These are phyloP conservation scores for Smithornis capensis DNA, from an alignment of 2,113 vertebrate species.

Conservation along the genomic window DNA sequence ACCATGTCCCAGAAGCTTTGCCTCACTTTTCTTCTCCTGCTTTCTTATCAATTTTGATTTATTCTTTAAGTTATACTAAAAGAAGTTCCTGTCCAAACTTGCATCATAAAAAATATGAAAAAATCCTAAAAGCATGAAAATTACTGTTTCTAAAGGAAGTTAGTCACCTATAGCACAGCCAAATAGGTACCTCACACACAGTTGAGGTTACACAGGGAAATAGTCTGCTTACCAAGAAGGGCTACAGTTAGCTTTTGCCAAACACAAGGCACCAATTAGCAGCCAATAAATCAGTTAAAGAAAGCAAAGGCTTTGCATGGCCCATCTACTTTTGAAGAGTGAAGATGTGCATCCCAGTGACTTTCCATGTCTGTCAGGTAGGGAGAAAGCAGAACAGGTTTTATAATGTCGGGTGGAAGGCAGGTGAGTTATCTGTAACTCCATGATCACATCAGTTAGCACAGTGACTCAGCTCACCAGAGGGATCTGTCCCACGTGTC, in stretches of 20 bases:
- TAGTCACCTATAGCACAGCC: not conserved
- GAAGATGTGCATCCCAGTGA: rapidly evolving
- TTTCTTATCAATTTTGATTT: not conserved
- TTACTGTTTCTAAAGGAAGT: not conserved
- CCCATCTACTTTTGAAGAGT: not conserved
- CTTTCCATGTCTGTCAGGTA: not conserved
- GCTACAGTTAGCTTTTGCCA: not conserved
- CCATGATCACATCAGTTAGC: rapidly evolving
- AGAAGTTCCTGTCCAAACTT: not conserved
- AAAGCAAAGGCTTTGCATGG: not conserved
- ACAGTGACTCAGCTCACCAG: rapidly evolving
- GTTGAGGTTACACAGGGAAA: not conserved
- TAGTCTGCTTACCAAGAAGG: not conserved
- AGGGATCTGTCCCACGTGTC: not conserved
- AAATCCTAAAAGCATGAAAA: not conserved
- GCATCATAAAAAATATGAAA: not conserved
- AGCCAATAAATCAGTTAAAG: not conserved
- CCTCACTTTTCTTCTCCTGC: not conserved
- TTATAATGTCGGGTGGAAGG: not conserved
- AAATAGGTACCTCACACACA: not conserved
- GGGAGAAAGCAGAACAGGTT: not conserved
- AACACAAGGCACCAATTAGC: not conserved
- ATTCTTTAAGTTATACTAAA: not conserved
- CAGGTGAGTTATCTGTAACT: not conserved
- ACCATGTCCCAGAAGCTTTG: not conserved